Evolutionary conservation across 64 coral and sea anemone species (phyloP).

Genomic region (Dendronephthya gigantea): DNA sequence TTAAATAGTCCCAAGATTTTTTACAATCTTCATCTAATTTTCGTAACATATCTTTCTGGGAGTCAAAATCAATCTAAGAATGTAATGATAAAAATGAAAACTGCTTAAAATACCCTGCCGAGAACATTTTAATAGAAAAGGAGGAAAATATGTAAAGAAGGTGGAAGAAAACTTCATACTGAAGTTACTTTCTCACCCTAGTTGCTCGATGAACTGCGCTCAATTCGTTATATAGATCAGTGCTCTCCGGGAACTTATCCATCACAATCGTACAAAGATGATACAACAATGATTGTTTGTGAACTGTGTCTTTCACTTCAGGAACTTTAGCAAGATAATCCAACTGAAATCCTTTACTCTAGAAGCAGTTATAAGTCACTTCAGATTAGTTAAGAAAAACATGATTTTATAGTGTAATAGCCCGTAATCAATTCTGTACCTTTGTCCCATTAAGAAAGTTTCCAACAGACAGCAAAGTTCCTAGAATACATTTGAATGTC

Average conservation of each 20-base stretch:
- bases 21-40: constrained; percentile 94
- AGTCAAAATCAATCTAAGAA: constrained; percentile 84
- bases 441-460: constrained; percentile 93
- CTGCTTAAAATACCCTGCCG: neutral
- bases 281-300: constrained; percentile 90
- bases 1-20: constrained; percentile 91
- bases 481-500: constrained; percentile 83
- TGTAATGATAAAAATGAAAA: neutral
- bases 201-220: constrained; percentile 68
- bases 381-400: too few species aligned
- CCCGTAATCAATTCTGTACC: constrained; percentile 37
- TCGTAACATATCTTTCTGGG: constrained; percentile 66
- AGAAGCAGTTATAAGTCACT: neutral
- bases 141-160: too few species aligned
- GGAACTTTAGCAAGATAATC: constrained; percentile 94
- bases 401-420: too few species aligned
- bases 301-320: constrained; percentile 95
- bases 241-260: constrained; percentile 86
- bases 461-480: constrained; percentile 80
- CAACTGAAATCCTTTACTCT: constrained; percentile 94
- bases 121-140: neutral
- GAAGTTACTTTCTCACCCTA: constrained; percentile 41
- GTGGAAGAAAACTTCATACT: neutral
- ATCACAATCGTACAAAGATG: constrained; percentile 97
- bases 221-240: constrained; percentile 85